Evolutionary conservation across 2,888 invertebrate genomes (phyloP), one percentile per base, ranked within the genome.

Genomic region (Limnephilus auricula): DNA sequence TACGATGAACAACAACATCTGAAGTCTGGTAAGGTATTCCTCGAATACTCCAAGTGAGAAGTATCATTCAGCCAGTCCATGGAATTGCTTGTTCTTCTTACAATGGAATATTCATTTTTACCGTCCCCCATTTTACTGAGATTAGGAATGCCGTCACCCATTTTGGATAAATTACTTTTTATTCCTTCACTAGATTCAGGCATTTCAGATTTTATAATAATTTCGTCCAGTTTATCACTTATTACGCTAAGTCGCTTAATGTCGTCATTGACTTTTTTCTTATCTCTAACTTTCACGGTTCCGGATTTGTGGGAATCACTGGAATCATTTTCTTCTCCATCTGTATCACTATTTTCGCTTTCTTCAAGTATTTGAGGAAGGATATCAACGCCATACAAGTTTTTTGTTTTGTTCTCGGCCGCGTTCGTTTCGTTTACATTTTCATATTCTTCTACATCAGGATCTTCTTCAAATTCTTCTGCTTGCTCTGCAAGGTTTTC

Each of bases 301-400:
- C 94, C 94, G 18, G 94, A 94, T 32, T 94, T 93, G 18, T 89
- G 79, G 9, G 83, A 91, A 85, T 89, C 79, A 86, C 89, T 87
- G 40, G 78, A 78, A 40, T 93, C 92, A 79, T 93, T 93, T 15
- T 93, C 93, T 15, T 94, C 94, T 79, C 91, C 90, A 65, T 89
- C 91, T n/a, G 90, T 88, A 79, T 94, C 88, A 65, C 65, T 65
- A 45, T 94, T 94, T 94, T 96, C 96, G 91, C 95, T 95, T 94
- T 96, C 96, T 94, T 96, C 96, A 5, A 95, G 95, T 94, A 96
- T 96, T 94, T 96, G 95, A 37, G 96, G 96, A 91, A 96, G 94
- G 93, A 96, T 95, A 93, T 96, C 95, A 83, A 96, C 95, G 5
- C 96, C 96, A 93, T 95, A 95, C 82, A 95, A 94, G 93, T 95